Evolutionary conservation across 92 coral and sea anemone genomes (phyloP).

Genomic region (Isaurus tuberculatus): DNA sequence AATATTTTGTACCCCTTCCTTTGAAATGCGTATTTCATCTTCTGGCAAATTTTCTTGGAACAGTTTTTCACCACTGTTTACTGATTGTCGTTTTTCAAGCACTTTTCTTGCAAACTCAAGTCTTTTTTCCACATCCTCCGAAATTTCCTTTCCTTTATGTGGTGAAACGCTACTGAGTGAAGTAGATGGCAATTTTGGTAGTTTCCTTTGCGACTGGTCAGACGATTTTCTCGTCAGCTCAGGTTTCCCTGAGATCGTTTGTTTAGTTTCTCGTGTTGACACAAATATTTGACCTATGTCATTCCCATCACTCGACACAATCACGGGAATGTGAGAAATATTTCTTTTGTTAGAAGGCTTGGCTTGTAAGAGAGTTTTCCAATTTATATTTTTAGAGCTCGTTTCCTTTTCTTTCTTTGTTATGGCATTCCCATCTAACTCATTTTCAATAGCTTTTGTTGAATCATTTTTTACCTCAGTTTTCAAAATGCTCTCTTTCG

Average conservation of each 20-base stretch:
- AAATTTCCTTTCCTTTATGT: conserved; percentile 29
- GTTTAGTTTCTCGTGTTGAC: not conserved
- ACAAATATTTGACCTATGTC: not conserved
- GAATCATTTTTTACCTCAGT: not conserved
- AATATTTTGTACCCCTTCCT: not conserved
- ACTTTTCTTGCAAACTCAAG: conserved; percentile 18
- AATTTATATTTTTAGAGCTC: not conserved
- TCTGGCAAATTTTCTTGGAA: not conserved
- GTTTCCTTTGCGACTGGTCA: conserved; percentile 24
- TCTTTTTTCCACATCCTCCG: conserved; percentile 33
- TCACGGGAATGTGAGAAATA: conserved; percentile 28
- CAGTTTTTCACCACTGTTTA: conserved; percentile 9
- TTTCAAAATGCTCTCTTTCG: not conserved
- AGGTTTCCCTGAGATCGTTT: not conserved
- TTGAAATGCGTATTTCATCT: not conserved
- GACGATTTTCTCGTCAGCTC: not conserved
- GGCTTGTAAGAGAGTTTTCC: conserved; percentile 39
- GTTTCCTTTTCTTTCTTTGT: not conserved
- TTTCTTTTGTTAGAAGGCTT: conserved; percentile 24
- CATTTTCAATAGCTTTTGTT: not conserved
- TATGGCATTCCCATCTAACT: not conserved
- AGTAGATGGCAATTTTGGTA: conserved; percentile 27
- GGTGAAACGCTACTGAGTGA: conserved; percentile 27
- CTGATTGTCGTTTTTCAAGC: conserved; percentile 24
- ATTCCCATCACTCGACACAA: not conserved